Percentiles rank a stretch among this genome's conserved stretches.
phyloP scores from a whole-genome alignment of 2,888 invertebrate species.

The Agonopterix heracliana region DNA sequence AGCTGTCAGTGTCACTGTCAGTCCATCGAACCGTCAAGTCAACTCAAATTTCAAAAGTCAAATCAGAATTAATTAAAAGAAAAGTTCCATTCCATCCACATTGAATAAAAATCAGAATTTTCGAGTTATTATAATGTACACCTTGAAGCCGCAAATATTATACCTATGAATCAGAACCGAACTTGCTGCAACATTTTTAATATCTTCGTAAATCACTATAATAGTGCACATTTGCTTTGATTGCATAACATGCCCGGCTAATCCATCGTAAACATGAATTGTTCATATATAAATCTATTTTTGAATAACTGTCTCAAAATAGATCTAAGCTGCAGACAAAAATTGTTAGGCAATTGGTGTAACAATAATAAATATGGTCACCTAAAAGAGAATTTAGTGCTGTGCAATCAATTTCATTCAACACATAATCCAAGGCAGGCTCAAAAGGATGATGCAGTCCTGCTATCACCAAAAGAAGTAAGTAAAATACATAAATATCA shows the following conservation, averaged over 20 bases:
- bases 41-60: no score
- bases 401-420: constrained; percentile 10
- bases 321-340: constrained; percentile 35
- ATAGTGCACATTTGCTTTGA: constrained; percentile 12
- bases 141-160: no score
- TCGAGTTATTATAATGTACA: no score
- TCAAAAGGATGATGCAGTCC: constrained; percentile 46
- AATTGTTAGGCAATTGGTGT: constrained; percentile 31
- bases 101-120: no score
- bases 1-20: no score
- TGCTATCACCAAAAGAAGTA: constrained; percentile 65
- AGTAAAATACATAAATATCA: constrained; percentile 20
- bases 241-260: constrained; percentile 49
- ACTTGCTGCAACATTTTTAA: no score
- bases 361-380: constrained; percentile 8
- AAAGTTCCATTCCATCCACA: no score
- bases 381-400: constrained; percentile 13
- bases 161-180: no score
- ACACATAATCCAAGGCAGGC: constrained; percentile 32
- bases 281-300: constrained; percentile 39
- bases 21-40: no score
- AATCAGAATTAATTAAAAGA: no score
- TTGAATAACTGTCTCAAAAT: constrained; percentile 44
- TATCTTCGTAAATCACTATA: no score
- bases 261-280: constrained; percentile 48